phyloP scores from a whole-genome alignment of 2,888 invertebrate genomes.

The Schrankia costaestrigalis region DNA sequence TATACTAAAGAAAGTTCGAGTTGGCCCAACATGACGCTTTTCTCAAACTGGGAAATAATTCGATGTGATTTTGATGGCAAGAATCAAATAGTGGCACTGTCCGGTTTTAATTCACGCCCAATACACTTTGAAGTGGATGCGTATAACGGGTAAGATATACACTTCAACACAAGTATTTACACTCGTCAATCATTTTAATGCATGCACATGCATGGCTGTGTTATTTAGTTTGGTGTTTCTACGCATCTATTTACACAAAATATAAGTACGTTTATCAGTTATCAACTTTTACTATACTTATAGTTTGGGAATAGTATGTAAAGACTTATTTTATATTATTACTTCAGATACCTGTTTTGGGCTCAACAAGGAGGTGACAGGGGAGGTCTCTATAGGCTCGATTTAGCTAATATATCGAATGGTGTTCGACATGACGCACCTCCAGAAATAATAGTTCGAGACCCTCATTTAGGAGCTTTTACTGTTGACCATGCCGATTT shows the following conservation, averaged over 20 bases:
- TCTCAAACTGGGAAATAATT: conserved; percentile 85
- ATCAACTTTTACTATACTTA: too few species aligned
- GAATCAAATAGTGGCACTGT: conserved; percentile 84
- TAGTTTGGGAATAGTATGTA: too few species aligned
- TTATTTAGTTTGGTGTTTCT: too few species aligned
- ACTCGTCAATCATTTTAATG: too few species aligned
- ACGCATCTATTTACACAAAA: too few species aligned
- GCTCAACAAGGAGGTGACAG: conserved; percentile 78
- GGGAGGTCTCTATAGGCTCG: conserved; percentile 87
- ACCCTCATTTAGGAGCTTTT: conserved; percentile 88
- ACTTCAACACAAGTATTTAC: background rate
- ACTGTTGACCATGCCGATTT: conserved; percentile 91
- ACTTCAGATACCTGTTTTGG: conserved; percentile 89
- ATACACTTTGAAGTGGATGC: conserved; percentile 94
- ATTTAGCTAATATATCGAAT: conserved; percentile 88
- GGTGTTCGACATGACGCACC: conserved; percentile 85
- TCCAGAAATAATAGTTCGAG: conserved; percentile 83
- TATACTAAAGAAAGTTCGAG: conserved; percentile 58
- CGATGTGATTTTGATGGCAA: conserved; percentile 88
- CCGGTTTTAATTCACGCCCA: conserved; percentile 85
- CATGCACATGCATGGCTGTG: too few species aligned
- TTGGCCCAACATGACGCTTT: conserved; percentile 45
- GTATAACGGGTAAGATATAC: conserved; percentile 87
- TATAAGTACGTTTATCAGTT: too few species aligned
- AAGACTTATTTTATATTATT: too few species aligned